Base-by-base conservation (phyloP, 2,888 invertebrate genomes). In the Platerodrilus igneus region DNA sequence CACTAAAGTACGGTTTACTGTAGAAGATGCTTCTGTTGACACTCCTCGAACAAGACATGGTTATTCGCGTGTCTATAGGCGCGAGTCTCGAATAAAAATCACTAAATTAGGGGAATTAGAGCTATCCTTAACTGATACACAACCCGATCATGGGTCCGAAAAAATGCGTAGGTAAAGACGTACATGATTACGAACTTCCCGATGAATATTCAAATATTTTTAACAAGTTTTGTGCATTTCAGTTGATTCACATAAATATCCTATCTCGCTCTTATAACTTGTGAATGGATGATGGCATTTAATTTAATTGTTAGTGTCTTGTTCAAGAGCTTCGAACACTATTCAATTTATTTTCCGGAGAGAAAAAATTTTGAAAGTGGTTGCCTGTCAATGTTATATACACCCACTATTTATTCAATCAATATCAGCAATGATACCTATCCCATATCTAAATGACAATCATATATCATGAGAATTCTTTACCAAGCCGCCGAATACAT, bases 91-190 rank as follows among this genome's bases (percentile, higher is more conserved):
- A 59, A 59, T 58, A 56, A 61, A 59, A 60, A 62, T 60, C 55
- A 58, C 59, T 59, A 59, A 66, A 67, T 67, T 65, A 65, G 63
- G 57, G 54, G 62, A 64, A 63, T 63, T 63, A 61, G 63, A 55
- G 53, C 58, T 56, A 66, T 66, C 66, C 66, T 67, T 67, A 67
- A 64, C 61, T 58, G 66, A 66, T 66, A 67, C 66, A 66, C 51
- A 43, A 43, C 39, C 49, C 48, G 59, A 60, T 60, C 59, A n/a
- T n/a, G n/a, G 58, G 50, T 49, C 38, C 50, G 48, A 51, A 52
- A 47, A 39, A 39, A 34, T 23, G 46, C 41, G 41, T 47, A 45
- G 51, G 51, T 47, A 37, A 45, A 41, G 47, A 40, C 34, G 41
- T 45, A 42, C 41, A 45, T 26, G 21, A 19, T 15, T 10, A 38